phyloP scores from a whole-genome alignment of 2,888 invertebrate species.

The Eupithecia inturbata region DNA sequence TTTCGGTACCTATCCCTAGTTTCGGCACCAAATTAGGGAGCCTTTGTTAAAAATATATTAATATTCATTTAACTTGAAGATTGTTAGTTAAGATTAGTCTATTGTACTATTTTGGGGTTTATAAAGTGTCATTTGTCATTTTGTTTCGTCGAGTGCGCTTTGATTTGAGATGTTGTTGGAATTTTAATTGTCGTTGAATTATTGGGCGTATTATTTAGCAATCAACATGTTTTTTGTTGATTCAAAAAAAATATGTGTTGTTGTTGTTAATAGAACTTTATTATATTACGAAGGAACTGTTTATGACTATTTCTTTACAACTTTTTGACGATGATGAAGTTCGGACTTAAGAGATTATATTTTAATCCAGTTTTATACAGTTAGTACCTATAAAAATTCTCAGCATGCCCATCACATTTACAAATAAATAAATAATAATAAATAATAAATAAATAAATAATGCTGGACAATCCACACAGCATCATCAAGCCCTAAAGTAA shows the following conservation, averaged over 20 bases:
- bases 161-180: conserved; percentile 63
- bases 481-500: too few species aligned
- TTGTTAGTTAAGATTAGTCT: conserved; percentile 69
- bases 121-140: conserved; percentile 65
- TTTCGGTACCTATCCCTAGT: conserved; percentile 52
- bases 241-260: conserved; percentile 14
- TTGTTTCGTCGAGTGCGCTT: conserved; percentile 57
- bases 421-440: too few species aligned
- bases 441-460: too few species aligned
- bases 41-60: conserved; percentile 59
- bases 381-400: too few species aligned
- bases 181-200: conserved; percentile 61
- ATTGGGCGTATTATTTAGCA: conserved; percentile 46
- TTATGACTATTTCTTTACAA: not conserved
- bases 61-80: conserved; percentile 65
- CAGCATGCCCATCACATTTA: too few species aligned
- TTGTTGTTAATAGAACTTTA: too few species aligned
- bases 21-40: conserved; percentile 53
- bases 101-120: conserved; percentile 67
- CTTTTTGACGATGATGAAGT: not conserved
- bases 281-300: not conserved
- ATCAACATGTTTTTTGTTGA: conserved; percentile 33
- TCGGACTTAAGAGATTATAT: not conserved
- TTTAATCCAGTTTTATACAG: not conserved
- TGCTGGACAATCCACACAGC: too few species aligned